Conservation (phyloP, 2,888 invertebrate genomes). For the Ectropis crepuscularia region DNA sequence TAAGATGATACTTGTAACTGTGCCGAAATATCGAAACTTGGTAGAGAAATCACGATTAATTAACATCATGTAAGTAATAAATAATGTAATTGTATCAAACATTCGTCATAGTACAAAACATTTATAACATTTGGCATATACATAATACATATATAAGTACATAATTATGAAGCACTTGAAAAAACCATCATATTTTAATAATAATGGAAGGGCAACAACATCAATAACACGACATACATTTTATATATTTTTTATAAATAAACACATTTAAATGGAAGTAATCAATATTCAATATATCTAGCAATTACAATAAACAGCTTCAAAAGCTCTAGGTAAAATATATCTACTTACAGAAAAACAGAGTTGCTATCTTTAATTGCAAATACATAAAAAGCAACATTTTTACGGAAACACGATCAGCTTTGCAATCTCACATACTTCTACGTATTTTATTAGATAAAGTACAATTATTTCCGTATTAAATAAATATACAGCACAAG, state of each 20-base stretch:
- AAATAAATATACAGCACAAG: conserved; percentile 7
- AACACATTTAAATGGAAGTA: conserved; percentile 9
- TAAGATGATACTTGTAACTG: no score
- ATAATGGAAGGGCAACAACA: conserved; percentile 53
- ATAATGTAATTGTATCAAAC: no score
- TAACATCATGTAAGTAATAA: no score
- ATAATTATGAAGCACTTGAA: conserved; percentile 3
- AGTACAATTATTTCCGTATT: conserved; percentile 6
- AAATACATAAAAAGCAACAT: not conserved
- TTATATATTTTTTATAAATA: conserved; percentile 33
- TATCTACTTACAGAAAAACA: not conserved
- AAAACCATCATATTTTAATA: conserved; percentile 30
- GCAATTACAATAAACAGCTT: conserved; percentile 9
- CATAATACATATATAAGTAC: no score
- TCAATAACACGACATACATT: conserved; percentile 49
- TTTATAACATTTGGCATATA: no score
- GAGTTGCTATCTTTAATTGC: not conserved
- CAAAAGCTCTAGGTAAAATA: conserved; percentile 6
- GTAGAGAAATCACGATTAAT: no score
- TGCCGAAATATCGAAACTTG: no score
- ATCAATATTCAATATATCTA: not conserved
- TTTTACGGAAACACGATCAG: not conserved
- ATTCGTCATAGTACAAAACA: no score
- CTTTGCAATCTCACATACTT: conserved; percentile 5
- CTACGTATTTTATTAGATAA: not conserved